phyloP scores from a whole-genome alignment of 2,888 invertebrate genomes.

The Petrophora chlorosata region DNA sequence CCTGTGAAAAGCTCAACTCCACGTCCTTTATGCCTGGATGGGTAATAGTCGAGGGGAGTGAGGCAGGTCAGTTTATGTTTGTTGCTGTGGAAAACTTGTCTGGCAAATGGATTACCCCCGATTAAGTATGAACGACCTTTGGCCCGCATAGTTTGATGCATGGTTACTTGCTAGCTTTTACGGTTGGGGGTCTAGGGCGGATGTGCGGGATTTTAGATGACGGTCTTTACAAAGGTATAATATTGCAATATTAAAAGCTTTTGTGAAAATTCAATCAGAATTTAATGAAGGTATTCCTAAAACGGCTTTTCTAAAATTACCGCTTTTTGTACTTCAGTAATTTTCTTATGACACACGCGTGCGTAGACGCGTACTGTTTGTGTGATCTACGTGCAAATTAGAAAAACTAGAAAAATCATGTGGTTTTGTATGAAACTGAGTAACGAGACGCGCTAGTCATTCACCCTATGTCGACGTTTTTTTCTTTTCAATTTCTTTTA shows the following conservation, averaged over 20 bases:
- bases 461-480: no score
- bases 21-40: conserved; percentile 28
- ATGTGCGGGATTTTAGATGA: conserved; percentile 12
- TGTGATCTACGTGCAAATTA: no score
- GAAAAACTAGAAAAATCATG: no score
- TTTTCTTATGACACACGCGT: no score
- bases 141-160: conserved; percentile 70
- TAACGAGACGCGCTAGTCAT: no score
- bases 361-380: no score
- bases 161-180: conserved; percentile 62
- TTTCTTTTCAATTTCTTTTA: no score
- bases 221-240: not conserved
- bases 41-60: conserved; percentile 25
- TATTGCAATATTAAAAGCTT: not conserved
- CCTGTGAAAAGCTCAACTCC: conserved; percentile 49
- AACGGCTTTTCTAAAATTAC: no score
- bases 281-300: not conserved
- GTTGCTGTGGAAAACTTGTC: conserved; percentile 69
- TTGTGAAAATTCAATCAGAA: not conserved
- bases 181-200: conserved; percentile 25
- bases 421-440: no score
- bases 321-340: no score
- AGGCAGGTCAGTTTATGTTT: conserved; percentile 52
- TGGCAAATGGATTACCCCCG: conserved; percentile 74
- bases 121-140: conserved; percentile 74